Percentiles rank a stretch among this genome's conserved stretches.
These are phyloP conservation scores for Marisa cornuarietis DNA, from an alignment of 1,140 invertebrate genomes.

Conservation along the genomic window DNA sequence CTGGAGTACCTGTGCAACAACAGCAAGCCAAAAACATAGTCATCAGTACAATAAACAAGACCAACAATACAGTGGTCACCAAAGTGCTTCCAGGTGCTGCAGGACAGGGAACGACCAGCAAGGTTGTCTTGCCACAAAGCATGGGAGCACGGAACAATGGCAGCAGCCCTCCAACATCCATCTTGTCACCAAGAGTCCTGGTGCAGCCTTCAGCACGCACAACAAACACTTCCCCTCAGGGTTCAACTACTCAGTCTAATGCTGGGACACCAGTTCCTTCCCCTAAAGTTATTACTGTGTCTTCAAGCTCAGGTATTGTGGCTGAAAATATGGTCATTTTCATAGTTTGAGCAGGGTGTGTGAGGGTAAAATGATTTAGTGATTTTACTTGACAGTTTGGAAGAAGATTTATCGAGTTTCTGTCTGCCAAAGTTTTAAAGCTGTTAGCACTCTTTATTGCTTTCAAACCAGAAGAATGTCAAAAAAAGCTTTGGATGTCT, in stretches of 20 bases:
- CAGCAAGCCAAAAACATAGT: slow-evolving; percentile 50
- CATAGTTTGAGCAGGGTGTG: neutral
- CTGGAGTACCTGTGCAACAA: slow-evolving; percentile 13
- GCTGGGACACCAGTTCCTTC: slow-evolving; percentile 27
- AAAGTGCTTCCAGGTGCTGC: slow-evolving; percentile 49
- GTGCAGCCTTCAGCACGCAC: slow-evolving; percentile 39
- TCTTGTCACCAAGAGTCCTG: slow-evolving; percentile 48
- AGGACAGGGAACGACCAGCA: slow-evolving; percentile 10
- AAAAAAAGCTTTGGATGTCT: too few species aligned
- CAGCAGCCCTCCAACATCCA: slow-evolving; percentile 48
- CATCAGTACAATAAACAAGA: slow-evolving; percentile 57
- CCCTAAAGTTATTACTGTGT: slow-evolving; percentile 60
- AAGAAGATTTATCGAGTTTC: too few species aligned
- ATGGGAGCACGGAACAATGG: slow-evolving; percentile 31
- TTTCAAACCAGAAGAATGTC: too few species aligned
- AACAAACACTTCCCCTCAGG: slow-evolving; percentile 14
- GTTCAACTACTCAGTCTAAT: neutral
- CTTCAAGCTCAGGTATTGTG: slow-evolving; percentile 49
- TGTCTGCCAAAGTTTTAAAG: too few species aligned
- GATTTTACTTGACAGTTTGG: too few species aligned
- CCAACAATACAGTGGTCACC: slow-evolving; percentile 54
- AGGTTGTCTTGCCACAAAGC: slow-evolving; percentile 37
- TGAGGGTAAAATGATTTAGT: too few species aligned
- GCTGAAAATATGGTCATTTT: neutral
- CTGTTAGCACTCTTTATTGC: too few species aligned